phyloP scores from a whole-genome alignment of 2,113 vertebrate species.

The Tautogolabrus adspersus region DNA sequence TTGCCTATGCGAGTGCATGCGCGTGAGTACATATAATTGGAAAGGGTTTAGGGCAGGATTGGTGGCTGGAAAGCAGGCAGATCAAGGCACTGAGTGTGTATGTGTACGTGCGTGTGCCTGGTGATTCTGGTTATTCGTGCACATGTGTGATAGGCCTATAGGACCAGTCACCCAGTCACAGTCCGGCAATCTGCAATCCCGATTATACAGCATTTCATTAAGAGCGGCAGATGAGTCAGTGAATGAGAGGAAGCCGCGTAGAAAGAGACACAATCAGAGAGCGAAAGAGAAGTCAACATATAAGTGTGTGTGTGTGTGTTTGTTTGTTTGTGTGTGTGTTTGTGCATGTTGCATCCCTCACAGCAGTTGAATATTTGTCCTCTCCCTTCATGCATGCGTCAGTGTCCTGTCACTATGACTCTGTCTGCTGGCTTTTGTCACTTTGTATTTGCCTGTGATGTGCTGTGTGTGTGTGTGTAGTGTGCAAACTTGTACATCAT shows the following conservation, averaged over 20 bases:
- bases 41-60: slow-evolving; percentile 70
- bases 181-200: slow-evolving; percentile 67
- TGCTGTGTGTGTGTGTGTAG: slow-evolving; percentile 17
- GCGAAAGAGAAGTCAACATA: slow-evolving; percentile 33
- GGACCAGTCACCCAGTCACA: slow-evolving; percentile 47
- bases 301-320: slow-evolving; percentile 8
- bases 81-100: slow-evolving; percentile 47
- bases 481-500: neutral
- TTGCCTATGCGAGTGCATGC: slow-evolving; percentile 37
- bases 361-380: slow-evolving; percentile 63
- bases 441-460: slow-evolving; percentile 62
- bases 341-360: slow-evolving; percentile 35
- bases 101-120: slow-evolving; percentile 17
- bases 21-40: slow-evolving; percentile 54
- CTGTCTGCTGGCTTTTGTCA: slow-evolving; percentile 68
- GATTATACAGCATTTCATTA: slow-evolving; percentile 77
- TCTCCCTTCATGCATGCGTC: slow-evolving; percentile 55
- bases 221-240: slow-evolving; percentile 67
- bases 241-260: slow-evolving; percentile 48
- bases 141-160: slow-evolving; percentile 39
- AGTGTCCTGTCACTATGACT: slow-evolving; percentile 65
- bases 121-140: slow-evolving; percentile 35
- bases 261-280: slow-evolving; percentile 45
- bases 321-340: neutral
- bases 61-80: slow-evolving; percentile 52